Conservation (phyloP, 2,888 invertebrate genomes). For the Crossocerus cetratus region DNA sequence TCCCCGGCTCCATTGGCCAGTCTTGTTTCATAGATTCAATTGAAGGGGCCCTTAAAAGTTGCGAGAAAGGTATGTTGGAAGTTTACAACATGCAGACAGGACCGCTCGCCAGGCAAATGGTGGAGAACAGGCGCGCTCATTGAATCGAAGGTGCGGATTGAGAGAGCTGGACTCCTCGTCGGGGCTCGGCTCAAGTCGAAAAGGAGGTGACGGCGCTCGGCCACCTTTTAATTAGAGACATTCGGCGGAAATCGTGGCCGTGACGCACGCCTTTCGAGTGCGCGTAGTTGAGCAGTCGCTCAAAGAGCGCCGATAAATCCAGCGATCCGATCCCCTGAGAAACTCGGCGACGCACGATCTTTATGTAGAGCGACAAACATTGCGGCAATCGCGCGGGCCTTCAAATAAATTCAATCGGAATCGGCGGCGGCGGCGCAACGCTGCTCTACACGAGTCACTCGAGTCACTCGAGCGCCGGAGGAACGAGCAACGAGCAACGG, state of each 20-base stretch:
- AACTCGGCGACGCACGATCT: not conserved
- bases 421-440: too few species aligned
- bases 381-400: slow-evolving; percentile 4
- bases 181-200: not conserved
- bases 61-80: too few species aligned
- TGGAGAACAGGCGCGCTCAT: too few species aligned
- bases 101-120: too few species aligned
- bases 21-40: not conserved
- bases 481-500: too few species aligned
- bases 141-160: too few species aligned
- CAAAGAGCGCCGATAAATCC: slow-evolving; percentile 2
- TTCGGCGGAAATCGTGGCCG: not conserved
- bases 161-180: too few species aligned
- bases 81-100: too few species aligned
- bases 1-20: not conserved
- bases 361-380: slow-evolving; percentile 8
- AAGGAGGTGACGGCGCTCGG: not conserved
- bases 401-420: slow-evolving; percentile 8
- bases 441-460: too few species aligned
- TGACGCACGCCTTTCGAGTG: not conserved
- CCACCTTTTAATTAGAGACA: not conserved
- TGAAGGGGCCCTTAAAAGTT: too few species aligned
- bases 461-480: too few species aligned
- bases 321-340: not conserved
- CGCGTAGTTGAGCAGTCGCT: not conserved